Evolutionary conservation across 2,888 invertebrate genomes (phyloP), one percentile per base, ranked within the genome.

Genomic region (Eudasyphora cyanicolor): DNA sequence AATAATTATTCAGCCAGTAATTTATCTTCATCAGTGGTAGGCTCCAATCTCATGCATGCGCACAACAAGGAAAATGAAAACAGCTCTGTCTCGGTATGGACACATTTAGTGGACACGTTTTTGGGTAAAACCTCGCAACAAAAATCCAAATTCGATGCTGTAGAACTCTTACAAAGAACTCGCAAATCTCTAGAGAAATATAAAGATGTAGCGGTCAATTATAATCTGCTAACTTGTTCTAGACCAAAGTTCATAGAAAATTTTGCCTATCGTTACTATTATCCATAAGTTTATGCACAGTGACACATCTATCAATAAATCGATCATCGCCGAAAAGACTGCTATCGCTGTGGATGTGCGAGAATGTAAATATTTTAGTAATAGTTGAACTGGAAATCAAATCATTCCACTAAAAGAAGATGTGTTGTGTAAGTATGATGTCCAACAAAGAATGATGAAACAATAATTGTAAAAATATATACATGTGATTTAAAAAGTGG

Each of bases 191-290:
- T 95, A 86, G 94, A 94, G 76, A 93, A 93, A 89, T 94, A 95
- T 77, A 93, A 93, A 7, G 95, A 95, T 88, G 92, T 93, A 84
- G 94, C 94, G 14, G 90, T 93, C 54, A 94, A 94, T 89, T 96
- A 95, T 91, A 94, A 95, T 82, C 89, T 96, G 14, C 92, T 98
- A 77, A 94, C 95, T 64, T 98, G 98, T 87, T 95, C 95, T 71
- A 96, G 96, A 1, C 97, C 96, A 78, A 95, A 86, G 8, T 91
- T 88, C 70, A 87, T 89, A 5, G 91, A 91, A 57, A 82, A 84
- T 57, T 89, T 91, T 71, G 90, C 91, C 64, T 91, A 90, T 81
- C 89, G 91, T 6, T 90, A 90, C 49, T 89, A 86, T 64, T 90
- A 90, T 86, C 90, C 90, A 38, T 86, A 84, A 84, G 81, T n/a